Conservation (phyloP, 2,888 invertebrate genomes). For the Diaperis boleti region DNA sequence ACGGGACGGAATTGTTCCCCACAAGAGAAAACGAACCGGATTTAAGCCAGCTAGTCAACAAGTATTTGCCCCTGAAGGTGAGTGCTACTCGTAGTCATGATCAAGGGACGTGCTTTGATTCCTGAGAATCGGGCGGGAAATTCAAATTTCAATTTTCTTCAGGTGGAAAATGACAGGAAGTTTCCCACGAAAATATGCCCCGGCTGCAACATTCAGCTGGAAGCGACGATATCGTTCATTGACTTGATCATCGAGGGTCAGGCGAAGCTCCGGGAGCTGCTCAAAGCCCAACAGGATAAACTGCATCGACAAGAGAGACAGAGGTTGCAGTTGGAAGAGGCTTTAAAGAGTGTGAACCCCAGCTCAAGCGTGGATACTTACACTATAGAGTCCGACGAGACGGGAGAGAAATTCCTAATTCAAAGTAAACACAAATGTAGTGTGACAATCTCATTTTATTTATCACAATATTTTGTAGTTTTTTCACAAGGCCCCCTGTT, state of each 20-base stretch:
- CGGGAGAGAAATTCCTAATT: conserved; percentile 67
- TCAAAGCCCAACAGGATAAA: conserved; percentile 66
- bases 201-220: conserved; percentile 81
- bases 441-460: background rate
- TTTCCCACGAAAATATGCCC: conserved; percentile 81
- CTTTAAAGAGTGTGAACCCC: conserved; percentile 61
- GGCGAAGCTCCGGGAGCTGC: conserved; percentile 69
- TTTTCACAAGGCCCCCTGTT: conserved; percentile 74
- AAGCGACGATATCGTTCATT: conserved; percentile 81
- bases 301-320: conserved; percentile 63
- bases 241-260: conserved; percentile 80
- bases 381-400: conserved; percentile 60
- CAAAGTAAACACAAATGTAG: too few species aligned
- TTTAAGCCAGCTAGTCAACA: conserved; percentile 76
- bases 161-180: conserved; percentile 79
- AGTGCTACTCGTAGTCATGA: conserved; percentile 48
- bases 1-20: conserved; percentile 75
- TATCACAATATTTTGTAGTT: conserved; percentile 68
- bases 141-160: conserved; percentile 51
- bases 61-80: conserved; percentile 82
- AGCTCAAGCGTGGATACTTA: conserved; percentile 62
- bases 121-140: conserved; percentile 45
- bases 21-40: conserved; percentile 71
- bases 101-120: conserved; percentile 27
- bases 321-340: conserved; percentile 59